Conservation (phyloP, 2,888 invertebrate genomes). For the Selenia dentaria region DNA sequence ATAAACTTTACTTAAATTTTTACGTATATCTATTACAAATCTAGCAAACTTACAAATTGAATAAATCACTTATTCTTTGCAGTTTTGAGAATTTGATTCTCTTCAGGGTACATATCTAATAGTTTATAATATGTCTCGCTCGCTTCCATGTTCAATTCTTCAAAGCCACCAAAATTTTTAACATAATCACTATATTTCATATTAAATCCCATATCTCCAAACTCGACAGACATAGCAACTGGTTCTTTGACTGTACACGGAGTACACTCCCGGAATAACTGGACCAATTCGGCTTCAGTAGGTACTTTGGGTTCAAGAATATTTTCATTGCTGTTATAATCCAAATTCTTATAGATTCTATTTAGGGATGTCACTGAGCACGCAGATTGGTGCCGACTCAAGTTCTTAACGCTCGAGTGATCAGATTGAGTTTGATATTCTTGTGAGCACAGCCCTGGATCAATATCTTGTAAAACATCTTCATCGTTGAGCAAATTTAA, state of each 20-base stretch:
- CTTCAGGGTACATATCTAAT: constrained; percentile 55
- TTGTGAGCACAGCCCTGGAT: neutral
- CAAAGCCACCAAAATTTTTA: constrained; percentile 35
- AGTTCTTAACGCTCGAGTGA: constrained; percentile 31
- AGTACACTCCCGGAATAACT: constrained; percentile 45
- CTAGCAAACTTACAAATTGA: too few relatives aligned
- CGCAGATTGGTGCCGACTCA: constrained; percentile 45
- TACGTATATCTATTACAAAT: too few relatives aligned
- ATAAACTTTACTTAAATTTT: too few relatives aligned
- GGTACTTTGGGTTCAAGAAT: constrained; percentile 46
- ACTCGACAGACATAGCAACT: constrained; percentile 52
- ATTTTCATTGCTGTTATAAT: constrained; percentile 56
- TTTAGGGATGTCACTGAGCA: constrained; percentile 54
- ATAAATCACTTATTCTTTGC: constrained; percentile 4
- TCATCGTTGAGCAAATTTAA: constrained; percentile 56
- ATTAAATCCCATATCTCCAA: constrained; percentile 69
- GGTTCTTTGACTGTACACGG: constrained; percentile 25
- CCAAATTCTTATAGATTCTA: constrained; percentile 65
- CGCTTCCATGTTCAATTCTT: constrained; percentile 39
- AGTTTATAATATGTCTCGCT: constrained; percentile 38
- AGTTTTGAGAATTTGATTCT: constrained; percentile 45
- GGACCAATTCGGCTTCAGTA: constrained; percentile 43
- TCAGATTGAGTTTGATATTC: constrained; percentile 31
- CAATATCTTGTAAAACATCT: constrained; percentile 25
- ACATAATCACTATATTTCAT: constrained; percentile 55